Evolutionary conservation across 2,113 vertebrate genomes (phyloP).

Genomic region (Oenanthe oenanthe): DNA sequence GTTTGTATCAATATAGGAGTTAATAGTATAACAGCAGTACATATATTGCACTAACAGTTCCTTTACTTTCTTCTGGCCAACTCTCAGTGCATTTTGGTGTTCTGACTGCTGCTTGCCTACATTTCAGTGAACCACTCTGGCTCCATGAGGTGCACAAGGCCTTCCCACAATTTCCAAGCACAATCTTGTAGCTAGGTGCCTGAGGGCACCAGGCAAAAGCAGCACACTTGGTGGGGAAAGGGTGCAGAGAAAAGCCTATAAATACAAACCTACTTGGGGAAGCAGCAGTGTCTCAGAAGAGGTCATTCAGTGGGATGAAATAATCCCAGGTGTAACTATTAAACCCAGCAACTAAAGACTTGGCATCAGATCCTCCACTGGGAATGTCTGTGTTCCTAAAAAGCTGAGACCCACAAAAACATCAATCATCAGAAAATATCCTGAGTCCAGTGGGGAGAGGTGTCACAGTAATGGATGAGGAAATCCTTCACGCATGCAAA

Average conservation of each 20-base stretch:
- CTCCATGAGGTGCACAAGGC: background rate
- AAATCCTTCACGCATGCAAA: rapidly evolving
- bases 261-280: background rate
- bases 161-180: background rate
- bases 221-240: background rate
- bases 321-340: background rate
- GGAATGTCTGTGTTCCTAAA: background rate
- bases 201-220: background rate
- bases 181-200: background rate
- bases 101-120: background rate
- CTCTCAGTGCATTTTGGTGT: background rate
- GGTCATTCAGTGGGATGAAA: background rate
- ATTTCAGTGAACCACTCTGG: background rate
- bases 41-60: background rate
- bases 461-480: background rate
- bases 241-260: background rate
- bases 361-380: background rate
- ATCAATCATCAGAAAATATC: background rate
- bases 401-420: background rate
- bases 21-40: background rate
- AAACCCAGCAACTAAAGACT: background rate
- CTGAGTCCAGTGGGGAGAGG: background rate
- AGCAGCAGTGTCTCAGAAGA: background rate
- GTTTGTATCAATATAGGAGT: background rate
- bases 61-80: background rate